Evolutionary conservation across 2,113 vertebrate genomes (phyloP), one percentile per base, ranked within the genome.

Genomic region (Coryphaenoides rupestris): DNA sequence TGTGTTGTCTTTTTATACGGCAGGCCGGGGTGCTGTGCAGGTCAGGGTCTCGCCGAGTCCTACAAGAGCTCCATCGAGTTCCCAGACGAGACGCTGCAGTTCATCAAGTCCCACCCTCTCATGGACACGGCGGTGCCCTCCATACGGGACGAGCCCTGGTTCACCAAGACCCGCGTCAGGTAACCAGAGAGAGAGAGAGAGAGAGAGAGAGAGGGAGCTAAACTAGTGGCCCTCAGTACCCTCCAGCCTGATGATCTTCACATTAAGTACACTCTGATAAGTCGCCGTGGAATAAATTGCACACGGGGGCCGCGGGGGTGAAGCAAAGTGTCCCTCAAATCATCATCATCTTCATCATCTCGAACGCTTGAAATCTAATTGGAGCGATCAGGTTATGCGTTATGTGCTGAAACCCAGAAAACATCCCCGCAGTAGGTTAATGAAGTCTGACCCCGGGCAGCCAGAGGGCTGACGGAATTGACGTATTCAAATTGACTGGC

Each of bases 131-230:
- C 95, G 0, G 93, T 98, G 61, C 95, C 95, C 0, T 95, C 95
- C 15, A 86, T 95, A 5, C 88, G 90, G 12, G 95, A 98, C 1
- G 96, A 98, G 82, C 97, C 97, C 5, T 98, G 96, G 96, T 97
- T 99, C 90, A 99, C 97, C 24, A 98, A 95, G 91, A 99, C 97
- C 2, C 93, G 96, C 28, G 95, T 99, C 89, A 95, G 96, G 97
- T 99, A 88, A 64, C 45, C 0, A 10, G 7, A 40, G 33, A 40
- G 33, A 1, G 33, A 40, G 33, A 12, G 24, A 6, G 24, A 26
- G 24, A 26, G 24, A 6, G 24, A 26, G 24, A 6, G 24, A 26
- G 24, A 3, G 24, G 6, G 24, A 26, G 24, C 6, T 40, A 7
- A 40, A 7, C 2, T 40, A 10, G 33, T 10, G 6, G 9, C 33